Base-by-base conservation (phyloP, 2,113 vertebrate genomes). In the Colius striatus region DNA sequence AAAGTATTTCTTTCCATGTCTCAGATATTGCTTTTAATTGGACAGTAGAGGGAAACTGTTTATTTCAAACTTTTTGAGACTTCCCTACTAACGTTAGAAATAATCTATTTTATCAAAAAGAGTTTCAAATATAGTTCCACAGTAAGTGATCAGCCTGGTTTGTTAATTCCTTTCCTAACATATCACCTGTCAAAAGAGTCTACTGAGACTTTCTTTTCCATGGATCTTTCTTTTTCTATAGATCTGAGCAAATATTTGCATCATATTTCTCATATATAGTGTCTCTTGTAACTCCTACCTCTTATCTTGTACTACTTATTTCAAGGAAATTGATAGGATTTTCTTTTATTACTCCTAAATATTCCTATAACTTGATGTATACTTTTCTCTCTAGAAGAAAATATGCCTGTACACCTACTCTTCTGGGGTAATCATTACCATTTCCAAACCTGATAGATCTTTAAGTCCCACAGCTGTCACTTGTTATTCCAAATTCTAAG, bases 401-500 rank as follows among this genome's bases (percentile, higher is more conserved):
- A 70, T 27, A 73, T 1, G 5, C 18, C 55, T 61, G 32, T 48
- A 58, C 23, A 87, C 6, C 29, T 84, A 27, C 22, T 75, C 48
- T n/a, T 89, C 45, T 38, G 17, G 10, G 54, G 57, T 17, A 80
- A 68, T 47, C 38, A 17, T 26, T 60, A 0, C 13, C 71, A 76
- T 26, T 94, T 82, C 53, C 77, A 82, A 76, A 61, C 14, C 43
- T 38, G 11, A 60, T 12, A 45, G 21, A 85, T 70, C 27, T 63
- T 26, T n/a, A 78, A 86, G 45, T 74, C 75, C 29, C 16, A 25
- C 55, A 74, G 62, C 51, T 80, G 63, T 60, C 66, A 89, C n/a
- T 76, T 74, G 60, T 85, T 83, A 80, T 34, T 88, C 72, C 78
- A 73, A 92, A 85, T 74, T 87, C 55, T 41, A 92, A 74, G 32